Evolutionary conservation across 35 echinoderm and acorn worm species (phyloP).

Genomic region (Heliocidaris tuberculata): DNA sequence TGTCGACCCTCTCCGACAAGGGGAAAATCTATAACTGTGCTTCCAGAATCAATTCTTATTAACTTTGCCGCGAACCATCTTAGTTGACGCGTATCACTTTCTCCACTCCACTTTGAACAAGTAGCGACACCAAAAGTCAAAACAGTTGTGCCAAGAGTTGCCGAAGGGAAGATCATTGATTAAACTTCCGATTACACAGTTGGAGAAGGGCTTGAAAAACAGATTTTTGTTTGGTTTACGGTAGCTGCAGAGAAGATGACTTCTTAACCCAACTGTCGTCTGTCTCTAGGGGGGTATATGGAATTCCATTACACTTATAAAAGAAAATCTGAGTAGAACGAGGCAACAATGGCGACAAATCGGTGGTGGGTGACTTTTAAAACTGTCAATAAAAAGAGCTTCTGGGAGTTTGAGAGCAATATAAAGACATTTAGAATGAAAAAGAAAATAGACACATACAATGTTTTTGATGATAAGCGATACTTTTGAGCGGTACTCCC

Average conservation of each 20-base stretch:
- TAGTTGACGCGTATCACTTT: not conserved
- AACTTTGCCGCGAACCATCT: not conserved
- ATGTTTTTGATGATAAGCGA: too few relatives aligned
- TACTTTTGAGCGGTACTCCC: too few relatives aligned
- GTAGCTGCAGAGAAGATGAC: not conserved
- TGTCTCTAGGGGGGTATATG: not conserved
- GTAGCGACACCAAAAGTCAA: not conserved
- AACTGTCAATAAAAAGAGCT: not conserved
- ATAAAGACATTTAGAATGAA: not conserved
- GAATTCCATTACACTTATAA: not conserved
- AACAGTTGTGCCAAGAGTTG: not conserved
- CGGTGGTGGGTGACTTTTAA: not conserved
- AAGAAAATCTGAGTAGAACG: not conserved
- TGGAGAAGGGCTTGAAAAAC: not conserved
- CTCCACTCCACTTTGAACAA: not conserved
- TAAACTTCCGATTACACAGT: conserved; percentile 29
- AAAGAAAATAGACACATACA: not conserved
- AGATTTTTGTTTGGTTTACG: not conserved
- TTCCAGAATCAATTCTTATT: not conserved
- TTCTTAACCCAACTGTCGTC: not conserved
- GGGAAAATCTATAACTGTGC: not conserved
- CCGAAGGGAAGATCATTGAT: conserved; percentile 36
- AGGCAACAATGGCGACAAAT: not conserved
- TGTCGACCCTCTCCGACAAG: not conserved
- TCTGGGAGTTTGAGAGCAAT: not conserved